Evolutionary conservation across 2,113 vertebrate species (phyloP).

Genomic region (Crotalus viridis): DNA sequence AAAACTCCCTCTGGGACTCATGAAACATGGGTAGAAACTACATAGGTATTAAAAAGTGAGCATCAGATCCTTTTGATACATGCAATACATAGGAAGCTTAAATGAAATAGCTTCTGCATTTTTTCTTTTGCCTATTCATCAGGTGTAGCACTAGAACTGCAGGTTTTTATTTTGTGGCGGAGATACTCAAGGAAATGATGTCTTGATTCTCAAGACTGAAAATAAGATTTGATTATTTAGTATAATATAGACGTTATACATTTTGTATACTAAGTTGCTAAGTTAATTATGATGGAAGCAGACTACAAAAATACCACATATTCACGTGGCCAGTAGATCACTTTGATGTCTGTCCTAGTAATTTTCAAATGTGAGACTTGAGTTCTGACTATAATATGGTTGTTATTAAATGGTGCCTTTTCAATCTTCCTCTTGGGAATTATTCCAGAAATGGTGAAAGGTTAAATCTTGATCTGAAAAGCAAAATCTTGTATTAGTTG

Average conservation of each 20-base stretch:
- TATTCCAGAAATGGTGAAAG: background rate
- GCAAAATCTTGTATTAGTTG: background rate
- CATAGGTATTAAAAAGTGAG: background rate
- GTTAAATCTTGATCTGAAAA: background rate
- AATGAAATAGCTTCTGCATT: background rate
- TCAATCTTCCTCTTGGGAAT: background rate
- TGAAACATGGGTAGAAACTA: background rate
- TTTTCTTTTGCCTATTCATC: background rate
- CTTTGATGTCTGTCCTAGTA: background rate
- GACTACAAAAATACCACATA: slow-evolving; percentile 14
- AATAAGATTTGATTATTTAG: background rate
- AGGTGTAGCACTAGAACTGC: background rate
- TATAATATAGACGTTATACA: background rate
- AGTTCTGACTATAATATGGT: background rate
- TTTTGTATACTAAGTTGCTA: background rate
- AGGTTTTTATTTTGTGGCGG: background rate
- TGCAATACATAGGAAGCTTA: background rate
- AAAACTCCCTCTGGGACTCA: background rate
- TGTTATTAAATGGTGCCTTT: background rate
- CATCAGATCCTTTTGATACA: background rate
- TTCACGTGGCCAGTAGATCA: background rate
- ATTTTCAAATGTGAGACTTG: accelerated
- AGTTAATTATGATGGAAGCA: background rate
- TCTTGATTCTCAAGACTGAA: background rate
- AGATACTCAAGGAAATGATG: background rate